phyloP scores from a whole-genome alignment of 2,888 invertebrate species.

The Oligia latruncula region DNA sequence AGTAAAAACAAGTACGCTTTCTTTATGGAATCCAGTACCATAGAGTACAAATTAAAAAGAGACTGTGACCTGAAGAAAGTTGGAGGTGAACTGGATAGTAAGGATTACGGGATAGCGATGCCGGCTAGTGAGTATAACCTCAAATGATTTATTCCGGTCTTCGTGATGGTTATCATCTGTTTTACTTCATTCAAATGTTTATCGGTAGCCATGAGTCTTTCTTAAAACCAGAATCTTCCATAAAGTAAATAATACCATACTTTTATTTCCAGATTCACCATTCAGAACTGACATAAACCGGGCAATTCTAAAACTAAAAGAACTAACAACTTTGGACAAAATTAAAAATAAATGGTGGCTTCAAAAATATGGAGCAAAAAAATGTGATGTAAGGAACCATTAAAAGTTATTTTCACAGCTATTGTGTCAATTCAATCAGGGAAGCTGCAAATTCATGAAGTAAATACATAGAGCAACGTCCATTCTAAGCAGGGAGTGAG shows the following conservation, averaged over 20 bases:
- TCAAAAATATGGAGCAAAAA: constrained; percentile 90
- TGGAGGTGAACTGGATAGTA: constrained; percentile 95
- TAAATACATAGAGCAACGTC: too few species aligned
- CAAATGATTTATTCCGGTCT: not conserved
- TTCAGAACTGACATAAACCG: constrained; percentile 94
- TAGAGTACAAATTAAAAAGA: constrained; percentile 96
- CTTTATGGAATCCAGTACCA: constrained; percentile 98
- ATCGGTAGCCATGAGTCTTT: not conserved
- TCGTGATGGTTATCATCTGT: not conserved
- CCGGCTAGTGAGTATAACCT: constrained; percentile 92
- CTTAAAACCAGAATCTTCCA: not conserved
- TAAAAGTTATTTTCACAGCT: not conserved
- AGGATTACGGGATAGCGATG: constrained; percentile 95
- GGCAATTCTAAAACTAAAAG: constrained; percentile 96
- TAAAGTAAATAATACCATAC: not conserved
- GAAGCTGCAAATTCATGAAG: not conserved
- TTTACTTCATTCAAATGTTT: not conserved
- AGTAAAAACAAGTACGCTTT: constrained; percentile 94
- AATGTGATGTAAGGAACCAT: constrained; percentile 84
- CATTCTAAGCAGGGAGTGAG: not conserved
- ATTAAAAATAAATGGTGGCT: constrained; percentile 98
- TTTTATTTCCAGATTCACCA: constrained; percentile 82
- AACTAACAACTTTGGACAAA: constrained; percentile 93
- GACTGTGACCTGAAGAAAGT: constrained; percentile 95
- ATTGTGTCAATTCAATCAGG: not conserved